Evolutionary conservation across 35 echinoderm and acorn worm genomes (phyloP), one percentile per base, ranked within the genome.

Genomic region (Lytechinus pictus): DNA sequence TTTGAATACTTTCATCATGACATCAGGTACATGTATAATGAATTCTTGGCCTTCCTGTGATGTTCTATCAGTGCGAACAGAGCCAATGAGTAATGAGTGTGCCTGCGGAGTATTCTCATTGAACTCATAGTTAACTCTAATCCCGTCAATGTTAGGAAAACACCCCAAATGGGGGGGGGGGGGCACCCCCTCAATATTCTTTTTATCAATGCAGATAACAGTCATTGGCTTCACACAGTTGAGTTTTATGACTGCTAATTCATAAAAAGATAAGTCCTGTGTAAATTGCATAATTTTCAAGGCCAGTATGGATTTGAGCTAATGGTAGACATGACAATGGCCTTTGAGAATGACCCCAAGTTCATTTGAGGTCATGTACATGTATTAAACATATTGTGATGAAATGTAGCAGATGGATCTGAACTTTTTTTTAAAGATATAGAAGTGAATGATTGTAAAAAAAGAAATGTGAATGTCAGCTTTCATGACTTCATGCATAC

Each of bases 231-330:
- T 79, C 66, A 79, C 66, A 79, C 66, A 79, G 66, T 79, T 79
- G 66, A 79, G 66, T 79, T 79, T 79, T 79, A 79, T 79, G 66
- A 79, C n/a, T 79, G 66, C n/a, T 9, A 79, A 79, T 79, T 79
- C 66, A 79, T 79, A 79, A 79, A 44, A 19, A 79, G 66, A 79
- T 79, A 79, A 79, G 66, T 24, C 66, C 66, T 79, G 66, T 79
- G 66, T 79, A 79, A 44, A 79, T 79, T 79, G 66, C 19, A 79
- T 44, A 79, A 79, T 79, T 16, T 79, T n/a, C 66, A 79, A 79
- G 66, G 66, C 4, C 66, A 79, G n/a, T n/a, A 79, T 79, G 19
- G 66, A 5, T 79, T 24, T n/a, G 8, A 79, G 66, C 66, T 79
- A 5, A 24, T 19, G 10, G 66, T 79, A 79, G 66, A 79, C 66